phyloP scores from a whole-genome alignment of 2,797 vertebrate genomes.

The Lycodopsis pacificus region DNA sequence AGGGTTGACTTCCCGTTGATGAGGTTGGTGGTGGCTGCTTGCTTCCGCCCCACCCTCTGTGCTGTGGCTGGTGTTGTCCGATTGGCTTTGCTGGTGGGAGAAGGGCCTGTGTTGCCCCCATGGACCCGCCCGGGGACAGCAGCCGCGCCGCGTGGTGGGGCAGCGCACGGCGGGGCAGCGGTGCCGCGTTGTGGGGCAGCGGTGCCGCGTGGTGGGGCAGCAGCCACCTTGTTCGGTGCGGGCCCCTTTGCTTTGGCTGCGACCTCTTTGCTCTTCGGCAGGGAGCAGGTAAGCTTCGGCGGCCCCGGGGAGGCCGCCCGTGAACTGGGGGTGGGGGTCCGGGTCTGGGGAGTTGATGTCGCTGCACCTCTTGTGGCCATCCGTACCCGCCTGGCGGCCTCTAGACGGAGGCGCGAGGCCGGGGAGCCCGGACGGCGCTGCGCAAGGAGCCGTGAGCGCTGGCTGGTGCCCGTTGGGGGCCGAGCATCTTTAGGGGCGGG shows the following conservation, averaged over 20 bases:
- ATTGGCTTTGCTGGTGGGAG: conserved; percentile 80
- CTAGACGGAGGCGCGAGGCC: conserved; percentile 71
- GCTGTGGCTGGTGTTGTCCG: conserved; percentile 77
- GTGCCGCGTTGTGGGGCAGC: conserved; percentile 42
- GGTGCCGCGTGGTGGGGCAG: conserved; percentile 9
- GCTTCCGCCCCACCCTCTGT: conserved; percentile 50
- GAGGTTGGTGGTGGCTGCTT: conserved; percentile 41
- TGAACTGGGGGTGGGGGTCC: conserved; percentile 48
- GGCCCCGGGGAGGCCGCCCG: conserved; percentile 47
- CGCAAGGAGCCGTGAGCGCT: conserved; percentile 72
- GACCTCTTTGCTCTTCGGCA: conserved; percentile 51
- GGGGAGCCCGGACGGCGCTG: conserved; percentile 78
- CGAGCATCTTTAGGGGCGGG: conserved; percentile 52
- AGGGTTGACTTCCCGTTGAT: conserved; percentile 45
- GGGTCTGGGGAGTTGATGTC: conserved; percentile 21
- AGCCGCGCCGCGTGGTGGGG: conserved; percentile 32
- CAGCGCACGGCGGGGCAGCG: not conserved
- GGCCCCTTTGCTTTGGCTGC: conserved; percentile 58
- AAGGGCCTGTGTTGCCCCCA: conserved; percentile 67
- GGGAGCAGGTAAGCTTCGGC: conserved; percentile 37
- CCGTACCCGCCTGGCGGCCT: conserved; percentile 61
- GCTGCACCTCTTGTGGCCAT: conserved; percentile 15
- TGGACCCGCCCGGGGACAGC: conserved; percentile 61
- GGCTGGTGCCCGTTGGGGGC: conserved; percentile 57
- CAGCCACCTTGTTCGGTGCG: conserved; percentile 36